Evolutionary conservation across 1,140 invertebrate genomes (phyloP), one percentile per base, ranked within the genome.

Genomic region (Tachypleus tridentatus): DNA sequence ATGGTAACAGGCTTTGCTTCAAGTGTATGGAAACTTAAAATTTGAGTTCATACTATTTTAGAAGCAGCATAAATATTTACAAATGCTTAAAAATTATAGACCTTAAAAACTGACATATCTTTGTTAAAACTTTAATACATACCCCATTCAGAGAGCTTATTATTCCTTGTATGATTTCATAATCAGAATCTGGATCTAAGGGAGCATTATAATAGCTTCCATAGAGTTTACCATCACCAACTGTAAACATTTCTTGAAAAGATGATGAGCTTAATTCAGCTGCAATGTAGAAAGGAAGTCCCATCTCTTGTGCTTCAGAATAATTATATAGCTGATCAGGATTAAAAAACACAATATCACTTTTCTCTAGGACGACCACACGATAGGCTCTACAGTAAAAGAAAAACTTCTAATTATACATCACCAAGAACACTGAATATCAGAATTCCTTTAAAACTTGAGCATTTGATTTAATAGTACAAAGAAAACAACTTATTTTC

Each of bases 201-300:
- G 88, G 89, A 8, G 84, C 85, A 79, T 95, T 95, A 63, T 83
- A 85, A 74, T 84, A 93, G 0, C 83, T 82, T 66, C 87, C 86
- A 73, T 91, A 89, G 5, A 77, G 82, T 61, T 78, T 79, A 47
- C 83, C 82, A 78, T 93, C 85, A 9, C 91, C 91, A 58, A 95
- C 83, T 4, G 82, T 78, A 78, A 94, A 94, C 48, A 80, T 78
- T 47, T 72, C 78, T 72, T 77, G 75, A 58, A 63, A 62, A 62
- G 72, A 67, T 53, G 80, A 75, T 10, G 80, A 80, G 58, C 81
- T 79, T 63, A 93, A 78, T 75, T 90, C 85, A 3, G 85, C 91
- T 29, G 89, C 83, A 51, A 92, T 84, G 70, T 93, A 93, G 74
- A 88, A 92, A 10, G 83, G 82, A 4, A 85, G 72, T 9, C 81